Evolutionary conservation across 2,113 vertebrate genomes (phyloP).

Genomic region (Galemys pyrenaicus): DNA sequence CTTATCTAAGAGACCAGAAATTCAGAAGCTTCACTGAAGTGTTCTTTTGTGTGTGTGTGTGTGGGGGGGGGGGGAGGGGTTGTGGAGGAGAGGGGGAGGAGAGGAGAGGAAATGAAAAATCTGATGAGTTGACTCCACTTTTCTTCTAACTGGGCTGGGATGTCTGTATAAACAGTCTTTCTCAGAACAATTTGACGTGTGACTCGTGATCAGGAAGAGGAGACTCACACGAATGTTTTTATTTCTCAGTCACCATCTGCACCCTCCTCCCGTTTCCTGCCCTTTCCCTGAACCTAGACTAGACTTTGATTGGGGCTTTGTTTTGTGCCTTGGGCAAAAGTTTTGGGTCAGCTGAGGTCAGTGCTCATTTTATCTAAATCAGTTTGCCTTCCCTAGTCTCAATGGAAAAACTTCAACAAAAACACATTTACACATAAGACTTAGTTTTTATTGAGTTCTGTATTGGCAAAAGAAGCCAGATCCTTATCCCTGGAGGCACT

Average conservation of each 20-base stretch:
- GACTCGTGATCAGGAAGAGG: slow-evolving; percentile 42
- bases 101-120: neutral
- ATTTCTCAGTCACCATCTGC: neutral
- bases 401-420: slow-evolving; percentile 65
- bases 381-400: neutral
- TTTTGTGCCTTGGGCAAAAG: slow-evolving; percentile 59
- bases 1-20: neutral
- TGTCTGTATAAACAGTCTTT: slow-evolving; percentile 6
- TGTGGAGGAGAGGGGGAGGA: too few relatives aligned
- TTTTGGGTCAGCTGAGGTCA: slow-evolving; percentile 71
- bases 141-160: neutral
- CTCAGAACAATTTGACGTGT: slow-evolving; percentile 4
- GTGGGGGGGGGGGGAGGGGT: too few relatives aligned
- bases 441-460: slow-evolving; percentile 50
- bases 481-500: slow-evolving; percentile 41
- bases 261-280: slow-evolving; percentile 23
- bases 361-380: slow-evolving; percentile 67
- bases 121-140: neutral
- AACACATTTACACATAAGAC: slow-evolving; percentile 34
- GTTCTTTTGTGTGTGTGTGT: neutral
- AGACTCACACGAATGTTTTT: slow-evolving; percentile 27
- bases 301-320: slow-evolving; percentile 69
- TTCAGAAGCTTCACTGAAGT: neutral
- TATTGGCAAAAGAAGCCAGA: neutral
- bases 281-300: slow-evolving; percentile 64